Percentiles rank a stretch among this genome's conserved stretches.
Conservation (phyloP, 2,797 vertebrate species). For the Anas capensis region DNA sequence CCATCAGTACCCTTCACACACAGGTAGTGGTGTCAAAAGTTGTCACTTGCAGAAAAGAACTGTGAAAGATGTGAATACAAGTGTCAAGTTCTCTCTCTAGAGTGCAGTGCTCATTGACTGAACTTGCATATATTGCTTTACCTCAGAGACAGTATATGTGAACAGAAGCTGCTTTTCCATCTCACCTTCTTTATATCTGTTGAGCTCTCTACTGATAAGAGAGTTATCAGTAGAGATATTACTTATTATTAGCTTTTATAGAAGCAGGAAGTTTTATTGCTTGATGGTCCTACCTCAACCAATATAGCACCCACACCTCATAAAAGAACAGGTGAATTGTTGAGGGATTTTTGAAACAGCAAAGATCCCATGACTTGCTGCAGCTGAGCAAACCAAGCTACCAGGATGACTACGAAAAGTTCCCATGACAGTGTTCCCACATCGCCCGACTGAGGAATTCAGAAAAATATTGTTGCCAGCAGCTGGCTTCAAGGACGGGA, state of each 20-base stretch:
- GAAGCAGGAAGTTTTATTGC: neutral
- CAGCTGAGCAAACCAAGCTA: too few relatives aligned
- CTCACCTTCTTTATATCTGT: neutral
- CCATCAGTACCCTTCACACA: constrained; percentile 25
- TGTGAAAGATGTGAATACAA: constrained; percentile 69
- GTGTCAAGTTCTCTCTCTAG: constrained; percentile 44
- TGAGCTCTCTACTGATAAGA: neutral
- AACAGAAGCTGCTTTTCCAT: constrained; percentile 34
- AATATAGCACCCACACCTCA: neutral
- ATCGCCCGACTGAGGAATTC: too few relatives aligned
- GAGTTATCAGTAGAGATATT: neutral
- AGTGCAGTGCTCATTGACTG: neutral
- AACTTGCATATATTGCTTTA: constrained; percentile 1
- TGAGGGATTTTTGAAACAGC: too few relatives aligned
- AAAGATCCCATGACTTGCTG: too few relatives aligned
- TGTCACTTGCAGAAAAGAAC: constrained; percentile 63
- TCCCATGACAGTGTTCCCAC: too few relatives aligned
- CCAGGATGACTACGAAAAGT: too few relatives aligned
- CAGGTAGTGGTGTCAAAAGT: constrained; percentile 63
- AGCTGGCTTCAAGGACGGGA: too few relatives aligned
- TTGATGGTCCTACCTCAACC: neutral
- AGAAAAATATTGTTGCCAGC: too few relatives aligned
- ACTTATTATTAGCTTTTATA: neutral
- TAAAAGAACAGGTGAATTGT: neutral
- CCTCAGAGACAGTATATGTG: neutral